Evolutionary conservation across 2,888 invertebrate genomes (phyloP).

Genomic region (Apamea monoglypha): DNA sequence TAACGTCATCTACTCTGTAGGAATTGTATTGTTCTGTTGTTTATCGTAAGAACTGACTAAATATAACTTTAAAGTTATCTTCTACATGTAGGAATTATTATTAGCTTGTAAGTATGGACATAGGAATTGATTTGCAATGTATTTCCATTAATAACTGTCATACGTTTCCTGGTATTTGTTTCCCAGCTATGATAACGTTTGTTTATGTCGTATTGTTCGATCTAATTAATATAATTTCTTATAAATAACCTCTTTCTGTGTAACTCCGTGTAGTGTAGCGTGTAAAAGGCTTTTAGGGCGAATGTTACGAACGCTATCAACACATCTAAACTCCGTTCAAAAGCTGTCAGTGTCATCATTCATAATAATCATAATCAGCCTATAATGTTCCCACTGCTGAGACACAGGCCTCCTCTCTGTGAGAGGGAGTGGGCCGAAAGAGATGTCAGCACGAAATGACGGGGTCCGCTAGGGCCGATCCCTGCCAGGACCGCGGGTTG

Average conservation of each 20-base stretch:
- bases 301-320: too few species aligned
- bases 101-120: neutral
- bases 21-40: neutral
- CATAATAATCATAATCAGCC: too few species aligned
- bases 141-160: slow-evolving; percentile 23
- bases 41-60: neutral
- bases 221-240: neutral
- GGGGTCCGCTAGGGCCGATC: too few species aligned
- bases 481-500: too few species aligned
- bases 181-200: slow-evolving; percentile 17
- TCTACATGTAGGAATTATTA: neutral
- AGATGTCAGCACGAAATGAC: too few species aligned
- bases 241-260: neutral
- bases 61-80: neutral
- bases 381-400: too few species aligned
- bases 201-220: slow-evolving; percentile 14
- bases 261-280: too few species aligned
- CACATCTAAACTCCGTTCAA: too few species aligned
- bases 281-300: too few species aligned
- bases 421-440: too few species aligned
- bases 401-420: too few species aligned
- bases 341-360: too few species aligned
- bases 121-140: slow-evolving; percentile 11
- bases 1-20: neutral
- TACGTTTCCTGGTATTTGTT: slow-evolving; percentile 14